Evolutionary conservation across 2,888 invertebrate species (phyloP), one percentile per base, ranked within the genome.

Genomic region (Nesidiocoris tenuis): DNA sequence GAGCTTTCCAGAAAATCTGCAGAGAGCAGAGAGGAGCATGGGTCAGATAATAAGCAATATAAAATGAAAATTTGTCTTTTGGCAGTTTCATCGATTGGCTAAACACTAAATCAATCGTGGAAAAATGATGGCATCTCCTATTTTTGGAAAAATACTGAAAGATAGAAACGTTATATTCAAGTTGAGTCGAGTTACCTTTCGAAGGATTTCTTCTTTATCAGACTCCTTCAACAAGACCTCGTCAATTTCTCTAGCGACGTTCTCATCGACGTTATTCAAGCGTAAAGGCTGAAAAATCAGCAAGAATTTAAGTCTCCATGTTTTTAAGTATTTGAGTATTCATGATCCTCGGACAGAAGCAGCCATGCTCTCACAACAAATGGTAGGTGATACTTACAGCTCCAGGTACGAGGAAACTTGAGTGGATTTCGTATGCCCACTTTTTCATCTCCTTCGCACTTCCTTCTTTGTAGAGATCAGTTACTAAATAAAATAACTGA

Each of bases 381-480:
- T n/a, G n/a, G n/a, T n/a, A n/a, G n/a, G n/a, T n/a, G n/a, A n/a
- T 81, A 87, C 88, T 87, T 83, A 92, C 92, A 81, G 95, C 94
- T 82, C 91, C 90, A 78, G 95, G 96, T 82, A 95, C 93, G 77
- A 96, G 86, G 87, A 98, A 98, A 82, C 95, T 94, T 80, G 97
- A 97, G 85, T 96, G 96, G 82, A 98, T 96, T 87, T 99, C 98
- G 86, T 98, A 98, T 1, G 98, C 98, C 98, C 98, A 99, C 83
- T 96, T 94, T 75, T 95, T 90, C 89, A 98, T 92, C 82, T 98
- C 96, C 85, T 94, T 92, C 74, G 90, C 87, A 80, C 90, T 90
- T 68, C 94, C 94, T 81, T 91, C 88, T 82, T 94, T 93, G 86
- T 94, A 98, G 74, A 92, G 87, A 83, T 96, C 95, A 78, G 97